These are phyloP conservation scores for Apotomis betuletana DNA, from an alignment of 2,888 invertebrate species.

Conservation along the genomic window DNA sequence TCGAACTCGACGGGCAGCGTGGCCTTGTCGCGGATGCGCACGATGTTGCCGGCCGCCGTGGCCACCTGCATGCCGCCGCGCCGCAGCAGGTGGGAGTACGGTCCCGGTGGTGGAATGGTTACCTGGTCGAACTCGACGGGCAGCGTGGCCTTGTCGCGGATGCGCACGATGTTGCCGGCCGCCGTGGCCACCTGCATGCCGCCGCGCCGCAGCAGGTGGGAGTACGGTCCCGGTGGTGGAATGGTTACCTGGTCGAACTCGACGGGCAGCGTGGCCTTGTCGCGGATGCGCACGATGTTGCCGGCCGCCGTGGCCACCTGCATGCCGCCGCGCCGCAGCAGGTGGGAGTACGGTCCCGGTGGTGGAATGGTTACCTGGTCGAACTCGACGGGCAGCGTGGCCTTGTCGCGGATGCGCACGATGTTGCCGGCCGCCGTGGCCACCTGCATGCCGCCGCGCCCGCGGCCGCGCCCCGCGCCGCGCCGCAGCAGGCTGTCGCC, in stretches of 20 bases:
- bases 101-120: background rate
- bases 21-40: constrained; percentile 67
- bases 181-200: constrained; percentile 62
- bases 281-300: constrained; percentile 72
- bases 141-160: constrained; percentile 63
- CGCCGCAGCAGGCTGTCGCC: constrained; percentile 75
- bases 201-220: too few species aligned
- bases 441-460: constrained; percentile 61
- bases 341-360: too few species aligned
- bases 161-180: constrained; percentile 71
- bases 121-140: constrained; percentile 70
- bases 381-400: constrained; percentile 60
- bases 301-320: constrained; percentile 66
- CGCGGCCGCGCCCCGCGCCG: constrained; percentile 65
- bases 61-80: constrained; percentile 58
- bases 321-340: too few species aligned
- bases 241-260: constrained; percentile 67
- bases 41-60: constrained; percentile 71
- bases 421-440: constrained; percentile 71
- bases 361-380: constrained; percentile 58
- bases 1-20: constrained; percentile 65
- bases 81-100: too few species aligned
- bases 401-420: constrained; percentile 69
- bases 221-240: too few species aligned
- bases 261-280: constrained; percentile 58